Conservation (phyloP, 2,888 invertebrate species). For the Hybos culiciformis region DNA sequence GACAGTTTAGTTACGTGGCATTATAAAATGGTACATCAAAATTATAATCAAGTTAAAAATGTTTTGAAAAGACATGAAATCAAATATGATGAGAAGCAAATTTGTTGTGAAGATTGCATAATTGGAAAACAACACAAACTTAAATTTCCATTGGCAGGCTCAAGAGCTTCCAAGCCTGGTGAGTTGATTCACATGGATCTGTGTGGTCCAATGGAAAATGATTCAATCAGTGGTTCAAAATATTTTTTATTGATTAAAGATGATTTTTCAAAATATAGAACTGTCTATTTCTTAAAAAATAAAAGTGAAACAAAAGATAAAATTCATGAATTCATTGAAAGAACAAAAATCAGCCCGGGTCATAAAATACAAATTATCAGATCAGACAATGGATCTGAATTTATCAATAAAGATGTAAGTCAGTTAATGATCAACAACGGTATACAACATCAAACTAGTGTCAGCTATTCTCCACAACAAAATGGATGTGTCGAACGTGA, state of each 20-base stretch:
- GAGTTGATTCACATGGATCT: not conserved
- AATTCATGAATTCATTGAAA: not conserved
- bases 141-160: not conserved
- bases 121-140: too few species aligned
- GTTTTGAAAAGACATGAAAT: too few species aligned
- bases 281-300: too few species aligned
- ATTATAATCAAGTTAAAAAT: not conserved
- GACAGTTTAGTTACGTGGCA: not conserved
- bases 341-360: not conserved
- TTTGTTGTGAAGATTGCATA: too few species aligned
- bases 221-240: too few species aligned
- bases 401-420: not conserved
- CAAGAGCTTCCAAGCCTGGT: not conserved
- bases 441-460: slow-evolving; percentile 3
- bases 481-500: slow-evolving; percentile 1
- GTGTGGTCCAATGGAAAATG: not conserved
- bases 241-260: too few species aligned
- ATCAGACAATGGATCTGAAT: slow-evolving; percentile 6
- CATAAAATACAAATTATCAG: not conserved
- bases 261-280: too few species aligned
- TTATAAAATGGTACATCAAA: not conserved
- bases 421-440: not conserved
- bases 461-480: slow-evolving; percentile 1
- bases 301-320: not conserved
- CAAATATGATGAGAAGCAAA: too few species aligned